These are phyloP conservation scores for Metalampra italica DNA, from an alignment of 2,888 invertebrate genomes.

Conservation along the genomic window DNA sequence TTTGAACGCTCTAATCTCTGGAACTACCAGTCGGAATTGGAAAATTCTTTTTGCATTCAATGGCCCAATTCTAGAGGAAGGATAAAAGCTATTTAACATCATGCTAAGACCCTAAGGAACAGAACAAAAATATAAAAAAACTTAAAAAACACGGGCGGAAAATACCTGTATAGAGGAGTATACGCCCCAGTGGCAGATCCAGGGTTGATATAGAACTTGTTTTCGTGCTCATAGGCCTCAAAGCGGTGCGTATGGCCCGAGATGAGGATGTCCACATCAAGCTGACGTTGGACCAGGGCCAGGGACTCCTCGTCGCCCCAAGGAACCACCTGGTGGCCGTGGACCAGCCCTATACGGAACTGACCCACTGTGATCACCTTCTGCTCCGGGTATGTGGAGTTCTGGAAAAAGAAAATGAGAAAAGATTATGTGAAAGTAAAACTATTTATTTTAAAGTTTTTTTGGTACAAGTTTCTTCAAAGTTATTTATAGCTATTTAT, in stretches of 20 bases:
- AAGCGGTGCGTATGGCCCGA: slow-evolving; percentile 99
- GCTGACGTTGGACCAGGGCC: slow-evolving; percentile 95
- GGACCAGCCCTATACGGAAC: slow-evolving; percentile 97
- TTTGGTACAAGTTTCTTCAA: too few relatives aligned
- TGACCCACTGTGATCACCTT: slow-evolving; percentile 99
- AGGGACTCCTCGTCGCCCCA: slow-evolving; percentile 97
- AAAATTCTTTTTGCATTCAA: too few relatives aligned
- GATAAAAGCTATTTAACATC: too few relatives aligned
- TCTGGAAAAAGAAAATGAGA: slow-evolving; percentile 77
- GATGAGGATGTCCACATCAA: slow-evolving; percentile 99
- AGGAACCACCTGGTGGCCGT: slow-evolving; percentile 99
- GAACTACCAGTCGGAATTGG: too few relatives aligned
- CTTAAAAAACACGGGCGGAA: too few relatives aligned
- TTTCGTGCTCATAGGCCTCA: slow-evolving; percentile 98
- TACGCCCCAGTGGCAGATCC: slow-evolving; percentile 99
- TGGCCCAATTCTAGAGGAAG: too few relatives aligned
- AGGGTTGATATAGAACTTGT: slow-evolving; percentile 99
- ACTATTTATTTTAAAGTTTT: too few relatives aligned
- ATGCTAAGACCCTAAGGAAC: too few relatives aligned
- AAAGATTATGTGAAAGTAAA: too few relatives aligned
- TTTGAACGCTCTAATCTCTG: too few relatives aligned
- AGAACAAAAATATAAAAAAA: too few relatives aligned
- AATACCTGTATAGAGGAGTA: slow-evolving; percentile 91
- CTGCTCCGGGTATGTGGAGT: slow-evolving; percentile 95
- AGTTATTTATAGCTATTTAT: too few relatives aligned